Percentiles rank a stretch among this genome's conserved stretches.
These are phyloP conservation scores for Hypotaenidia philippensis DNA, from an alignment of 2,797 vertebrate genomes.

Conservation along the genomic window DNA sequence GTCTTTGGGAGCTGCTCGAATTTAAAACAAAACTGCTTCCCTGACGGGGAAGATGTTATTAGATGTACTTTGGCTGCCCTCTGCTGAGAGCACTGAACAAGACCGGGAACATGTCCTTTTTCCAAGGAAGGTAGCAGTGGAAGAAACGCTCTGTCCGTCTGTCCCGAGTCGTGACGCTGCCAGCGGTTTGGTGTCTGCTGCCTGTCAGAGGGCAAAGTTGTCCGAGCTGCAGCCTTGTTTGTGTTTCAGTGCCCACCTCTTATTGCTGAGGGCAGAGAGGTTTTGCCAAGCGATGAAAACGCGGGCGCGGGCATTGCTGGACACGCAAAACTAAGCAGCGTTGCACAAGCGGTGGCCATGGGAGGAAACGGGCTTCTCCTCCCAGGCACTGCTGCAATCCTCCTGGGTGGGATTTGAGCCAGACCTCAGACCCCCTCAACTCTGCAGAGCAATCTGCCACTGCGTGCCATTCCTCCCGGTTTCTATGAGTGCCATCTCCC, in stretches of 20 bases:
- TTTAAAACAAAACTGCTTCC: conserved; percentile 43
- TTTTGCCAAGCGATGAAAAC: not conserved
- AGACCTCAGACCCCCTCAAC: not conserved
- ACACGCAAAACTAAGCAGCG: not conserved
- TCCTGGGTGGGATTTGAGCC: not conserved
- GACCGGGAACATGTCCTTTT: not conserved
- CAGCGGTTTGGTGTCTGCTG: not conserved
- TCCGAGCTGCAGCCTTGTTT: not conserved
- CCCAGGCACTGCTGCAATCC: not conserved
- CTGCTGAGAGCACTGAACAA: conserved; percentile 70
- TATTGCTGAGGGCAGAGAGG: not conserved
- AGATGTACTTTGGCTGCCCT: conserved; percentile 75
- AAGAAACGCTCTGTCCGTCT: not conserved
- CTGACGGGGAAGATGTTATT: not conserved
- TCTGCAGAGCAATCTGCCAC: accelerated
- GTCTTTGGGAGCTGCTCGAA: conserved; percentile 48
- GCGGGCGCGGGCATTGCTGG: not conserved
- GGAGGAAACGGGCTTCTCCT: not conserved
- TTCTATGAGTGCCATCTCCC: not conserved
- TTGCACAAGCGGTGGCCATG: not conserved
- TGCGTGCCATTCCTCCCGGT: accelerated
- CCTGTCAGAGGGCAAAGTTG: not conserved
- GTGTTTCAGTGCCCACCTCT: not conserved
- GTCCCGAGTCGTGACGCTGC: not conserved
- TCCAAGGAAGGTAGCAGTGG: not conserved